Conservation (phyloP, 1,140 invertebrate genomes). For the Heliconius congener region DNA sequence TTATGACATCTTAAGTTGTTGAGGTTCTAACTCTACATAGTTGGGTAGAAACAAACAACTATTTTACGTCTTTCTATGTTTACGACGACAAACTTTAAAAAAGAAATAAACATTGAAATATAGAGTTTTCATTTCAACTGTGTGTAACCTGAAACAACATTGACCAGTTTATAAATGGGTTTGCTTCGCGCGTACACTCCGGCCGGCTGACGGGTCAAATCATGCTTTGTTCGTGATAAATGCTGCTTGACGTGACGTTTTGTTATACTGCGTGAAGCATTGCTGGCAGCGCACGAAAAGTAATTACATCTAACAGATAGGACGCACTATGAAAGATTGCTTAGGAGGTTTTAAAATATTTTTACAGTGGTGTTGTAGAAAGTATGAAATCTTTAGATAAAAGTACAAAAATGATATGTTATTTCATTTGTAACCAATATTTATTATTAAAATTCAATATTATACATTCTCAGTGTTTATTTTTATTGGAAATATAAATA, state of each 20-base stretch:
- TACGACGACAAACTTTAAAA: neutral
- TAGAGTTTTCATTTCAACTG: neutral
- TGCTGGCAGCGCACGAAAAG: neutral
- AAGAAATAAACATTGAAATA: neutral
- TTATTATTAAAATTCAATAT: too few species aligned
- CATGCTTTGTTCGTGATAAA: neutral
- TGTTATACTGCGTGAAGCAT: constrained; percentile 7
- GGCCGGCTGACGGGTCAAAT: neutral
- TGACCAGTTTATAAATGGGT: neutral
- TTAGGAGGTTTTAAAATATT: neutral
- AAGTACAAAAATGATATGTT: too few species aligned
- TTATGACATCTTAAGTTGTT: neutral
- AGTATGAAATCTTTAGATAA: too few species aligned
- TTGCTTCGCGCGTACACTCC: neutral
- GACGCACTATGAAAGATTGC: neutral
- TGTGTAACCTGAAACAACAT: neutral
- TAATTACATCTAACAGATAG: neutral
- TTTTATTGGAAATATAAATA: too few species aligned
- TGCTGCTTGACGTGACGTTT: neutral
- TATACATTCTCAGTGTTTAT: too few species aligned
- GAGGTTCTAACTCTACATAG: neutral
- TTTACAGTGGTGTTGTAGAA: too few species aligned
- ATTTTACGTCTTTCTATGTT: neutral
- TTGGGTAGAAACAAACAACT: too few species aligned
- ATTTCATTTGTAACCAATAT: too few species aligned